These are phyloP conservation scores for Setophaga coronata DNA, from an alignment of 2,113 vertebrate species.

Conservation along the genomic window DNA sequence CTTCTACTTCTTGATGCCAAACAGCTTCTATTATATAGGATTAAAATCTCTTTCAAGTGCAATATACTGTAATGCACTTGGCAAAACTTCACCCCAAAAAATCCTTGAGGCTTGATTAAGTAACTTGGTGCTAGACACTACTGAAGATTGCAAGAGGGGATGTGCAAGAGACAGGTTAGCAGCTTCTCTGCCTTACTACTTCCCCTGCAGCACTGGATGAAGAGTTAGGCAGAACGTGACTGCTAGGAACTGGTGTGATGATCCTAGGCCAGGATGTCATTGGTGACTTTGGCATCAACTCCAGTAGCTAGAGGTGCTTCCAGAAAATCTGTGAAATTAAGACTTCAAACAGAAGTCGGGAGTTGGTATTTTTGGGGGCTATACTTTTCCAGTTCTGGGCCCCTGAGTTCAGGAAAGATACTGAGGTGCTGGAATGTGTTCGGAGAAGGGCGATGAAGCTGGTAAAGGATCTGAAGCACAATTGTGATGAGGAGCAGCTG, in stretches of 20 bases:
- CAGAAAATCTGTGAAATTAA: not conserved
- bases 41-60: not conserved
- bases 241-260: not conserved
- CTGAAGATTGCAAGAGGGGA: not conserved
- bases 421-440: not conserved
- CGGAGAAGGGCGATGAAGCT: not conserved
- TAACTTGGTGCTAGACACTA: not conserved
- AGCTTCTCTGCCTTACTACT: not conserved
- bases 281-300: not conserved
- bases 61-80: not conserved
- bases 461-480: not conserved
- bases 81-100: not conserved
- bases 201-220: not conserved
- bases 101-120: not conserved
- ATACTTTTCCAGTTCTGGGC: not conserved
- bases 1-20: not conserved
- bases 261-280: not conserved
- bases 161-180: not conserved
- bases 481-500: not conserved
- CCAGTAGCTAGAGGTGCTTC: not conserved
- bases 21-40: not conserved
- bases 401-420: not conserved
- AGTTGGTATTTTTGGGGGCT: fast-evolving
- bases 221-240: not conserved
- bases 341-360: not conserved